A percentile compares a stretch with the other conserved stretches of the same genome.
Conservation (phyloP, 2,888 invertebrate genomes). For the Biston stratarius region DNA sequence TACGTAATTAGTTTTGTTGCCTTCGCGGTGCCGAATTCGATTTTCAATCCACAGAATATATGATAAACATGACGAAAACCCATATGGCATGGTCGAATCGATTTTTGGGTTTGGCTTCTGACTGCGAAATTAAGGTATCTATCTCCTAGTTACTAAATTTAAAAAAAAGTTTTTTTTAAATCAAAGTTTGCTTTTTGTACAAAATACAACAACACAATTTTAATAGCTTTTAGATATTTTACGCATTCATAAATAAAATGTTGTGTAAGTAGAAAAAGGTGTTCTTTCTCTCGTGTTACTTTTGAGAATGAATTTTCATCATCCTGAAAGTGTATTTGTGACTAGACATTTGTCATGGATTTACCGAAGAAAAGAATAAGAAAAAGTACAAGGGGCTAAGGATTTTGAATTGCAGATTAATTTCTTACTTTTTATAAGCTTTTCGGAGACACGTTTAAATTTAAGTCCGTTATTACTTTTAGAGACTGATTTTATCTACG, state of each 20-base stretch:
- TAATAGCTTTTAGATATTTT: neutral
- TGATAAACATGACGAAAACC: slow-evolving; percentile 33
- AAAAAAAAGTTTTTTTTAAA: too few species aligned
- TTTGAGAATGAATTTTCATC: slow-evolving; percentile 41
- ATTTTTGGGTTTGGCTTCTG: neutral
- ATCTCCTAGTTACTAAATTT: too few species aligned
- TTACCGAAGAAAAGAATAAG: slow-evolving; percentile 58
- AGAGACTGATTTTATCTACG: slow-evolving; percentile 56
- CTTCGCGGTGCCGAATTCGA: slow-evolving; percentile 73
- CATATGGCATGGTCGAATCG: slow-evolving; percentile 33
- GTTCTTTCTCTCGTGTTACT: slow-evolving; percentile 39
- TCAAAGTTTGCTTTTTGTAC: too few species aligned
- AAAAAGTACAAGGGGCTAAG: slow-evolving; percentile 63
- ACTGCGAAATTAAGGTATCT: too few species aligned
- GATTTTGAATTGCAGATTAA: slow-evolving; percentile 79
- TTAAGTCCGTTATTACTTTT: slow-evolving; percentile 65
- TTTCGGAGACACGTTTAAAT: slow-evolving; percentile 68
- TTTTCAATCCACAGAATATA: slow-evolving; percentile 69
- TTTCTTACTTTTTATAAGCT: slow-evolving; percentile 76
- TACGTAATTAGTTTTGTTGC: slow-evolving; percentile 85
- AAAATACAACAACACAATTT: neutral
- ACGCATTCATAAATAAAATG: slow-evolving; percentile 13
- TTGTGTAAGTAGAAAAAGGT: slow-evolving; percentile 3
- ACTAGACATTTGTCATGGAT: slow-evolving; percentile 58
- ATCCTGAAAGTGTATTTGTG: slow-evolving; percentile 41